Evolutionary conservation across 53 echinoderm and acorn worm species (phyloP), one percentile per base, ranked within the genome.

Genomic region (Arbacia lixula): DNA sequence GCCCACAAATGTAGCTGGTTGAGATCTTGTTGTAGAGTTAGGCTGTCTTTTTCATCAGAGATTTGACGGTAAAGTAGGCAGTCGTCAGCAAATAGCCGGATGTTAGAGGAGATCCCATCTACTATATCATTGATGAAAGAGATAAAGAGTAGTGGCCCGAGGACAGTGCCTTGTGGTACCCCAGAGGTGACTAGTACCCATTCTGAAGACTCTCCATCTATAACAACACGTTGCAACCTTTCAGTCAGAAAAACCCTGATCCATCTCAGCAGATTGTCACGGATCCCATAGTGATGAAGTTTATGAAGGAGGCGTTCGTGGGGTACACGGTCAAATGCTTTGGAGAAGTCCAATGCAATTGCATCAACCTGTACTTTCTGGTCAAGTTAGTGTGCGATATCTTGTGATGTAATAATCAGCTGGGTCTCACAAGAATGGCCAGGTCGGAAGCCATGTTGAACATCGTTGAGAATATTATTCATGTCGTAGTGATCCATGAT

Each of bases 371-470:
- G 78, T 12, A 46, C 56, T 53, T 53, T 60, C 6, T 85, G 40
- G 71, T 89, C 89, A 14, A 89, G 89, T n/a, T 71, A 51, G 33
- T 60, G 52, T 35, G 85, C 78, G 2, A 89, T 29, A 21, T 89
- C 89, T 6, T 89, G 42, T 12, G 78, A 12, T 36, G 85, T 85
- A 22, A 79, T 61, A 24, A 89, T 39, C 3, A 85, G 79, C 49
- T 85, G 89, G 21, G 78, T 53, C 68, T 89, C 89, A 38, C 89
- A 89, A 3, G 89, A 89, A 22, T 41, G 85, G 16, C 78, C 85
- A 32, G 60, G 79, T 12, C 79, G 39, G 50, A 89, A 89, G 3
- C 85, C 61, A 78, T 78, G 85, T 60, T 85, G 85, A 31, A 57
- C 43, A 36, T 89, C 79, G 17, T 41, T 67, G 16, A 89, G 71